These are phyloP conservation scores for Pseudopleuronectes americanus DNA, from an alignment of 2,797 vertebrate species.

Conservation along the genomic window DNA sequence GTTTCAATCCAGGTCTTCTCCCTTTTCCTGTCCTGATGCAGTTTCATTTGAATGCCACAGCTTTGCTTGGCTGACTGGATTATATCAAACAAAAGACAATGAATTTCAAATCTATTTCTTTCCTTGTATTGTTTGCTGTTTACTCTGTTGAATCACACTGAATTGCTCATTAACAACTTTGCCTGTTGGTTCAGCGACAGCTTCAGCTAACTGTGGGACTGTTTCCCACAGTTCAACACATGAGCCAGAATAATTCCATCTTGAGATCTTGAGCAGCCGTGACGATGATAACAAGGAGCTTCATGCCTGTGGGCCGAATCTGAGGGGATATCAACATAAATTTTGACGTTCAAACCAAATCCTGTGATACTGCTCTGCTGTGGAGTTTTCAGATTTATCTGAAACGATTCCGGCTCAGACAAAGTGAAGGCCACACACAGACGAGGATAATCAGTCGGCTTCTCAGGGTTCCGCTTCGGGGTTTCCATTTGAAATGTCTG, in stretches of 20 bases:
- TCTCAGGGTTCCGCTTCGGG: no score
- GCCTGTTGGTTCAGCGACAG: conserved; percentile 3
- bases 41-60: conserved; percentile 17
- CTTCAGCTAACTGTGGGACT: conserved; percentile 5
- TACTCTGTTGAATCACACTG: no score
- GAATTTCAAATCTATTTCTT: no score
- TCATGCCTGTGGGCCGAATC: conserved; percentile 8
- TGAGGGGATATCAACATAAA: conserved; percentile 21
- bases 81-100: no score
- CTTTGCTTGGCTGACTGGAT: neutral
- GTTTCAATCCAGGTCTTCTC: neutral
- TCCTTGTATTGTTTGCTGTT: no score
- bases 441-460: no score
- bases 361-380: neutral
- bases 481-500: no score
- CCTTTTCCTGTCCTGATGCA: neutral
- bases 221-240: neutral
- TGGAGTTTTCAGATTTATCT: no score
- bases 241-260: no score
- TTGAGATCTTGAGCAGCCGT: no score
- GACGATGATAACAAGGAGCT: neutral
- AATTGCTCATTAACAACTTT: conserved; percentile 19
- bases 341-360: conserved; percentile 26
- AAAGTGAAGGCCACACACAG: no score
- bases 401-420: no score